Base-by-base conservation (phyloP, 1,140 invertebrate species). In the Caerostris extrusa region DNA sequence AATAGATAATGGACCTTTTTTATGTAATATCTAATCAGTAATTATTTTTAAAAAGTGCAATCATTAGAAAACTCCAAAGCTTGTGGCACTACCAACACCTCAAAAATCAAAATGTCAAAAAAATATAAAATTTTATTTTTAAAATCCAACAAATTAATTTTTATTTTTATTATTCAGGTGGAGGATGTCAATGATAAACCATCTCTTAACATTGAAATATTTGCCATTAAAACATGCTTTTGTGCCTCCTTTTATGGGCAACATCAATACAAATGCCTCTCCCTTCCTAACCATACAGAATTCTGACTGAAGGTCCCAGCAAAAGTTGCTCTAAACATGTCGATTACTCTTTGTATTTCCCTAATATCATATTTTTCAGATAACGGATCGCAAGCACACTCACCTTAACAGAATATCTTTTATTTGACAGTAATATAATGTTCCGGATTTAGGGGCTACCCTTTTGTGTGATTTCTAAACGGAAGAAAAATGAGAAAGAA, bases 331-430 rank as follows among this genome's bases (percentile, higher is more conserved):
- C 71, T 77, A 77, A 77, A 77, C 34, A 50, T 77, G 71, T 77
- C 82, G 56, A 85, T 85, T 85, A 85, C 56, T 85, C 82, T 85
- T 85, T 85, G 17, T 85, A 85, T 58, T 57, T 19, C 57, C 55
- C 7, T 85, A 85, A 85, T 85, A 58, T 57, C 56, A 57, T 85
- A 85, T 85, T 85, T 85, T 85, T 19, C 17, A 58, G 57, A 58
- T 85, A 85, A 85, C 55, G 56, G 82, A 57, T 85, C 82, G 17
- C 56, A 57, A 55, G 19, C 56, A 57, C 82, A 83, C 56, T 83
- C 82, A 83, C 55, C 19, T 85, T 34, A 57, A 56, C 82, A 57
- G 82, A 19, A 57, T 34, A 85, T 7, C 55, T 85, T 85, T 85
- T 85, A 85, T 85, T 5, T 57, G 8, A n/a, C 7, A 85, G n/a